A percentile compares a stretch with the other conserved stretches of the same genome.
Evolutionary conservation across 2,888 invertebrate genomes (phyloP).

Genomic region (Brachylomia viminalis): DNA sequence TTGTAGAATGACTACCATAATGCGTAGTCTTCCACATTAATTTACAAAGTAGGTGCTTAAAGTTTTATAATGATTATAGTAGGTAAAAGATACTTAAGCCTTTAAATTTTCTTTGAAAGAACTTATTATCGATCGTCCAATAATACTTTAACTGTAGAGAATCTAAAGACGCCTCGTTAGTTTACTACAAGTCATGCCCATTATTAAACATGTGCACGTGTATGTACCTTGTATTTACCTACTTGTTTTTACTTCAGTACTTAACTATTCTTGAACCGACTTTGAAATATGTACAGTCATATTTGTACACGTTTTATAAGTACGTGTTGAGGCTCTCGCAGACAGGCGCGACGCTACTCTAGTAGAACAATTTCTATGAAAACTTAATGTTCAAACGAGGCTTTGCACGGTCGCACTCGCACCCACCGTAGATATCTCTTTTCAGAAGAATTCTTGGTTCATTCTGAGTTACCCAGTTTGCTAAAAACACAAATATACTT

Average conservation of each 20-base stretch:
- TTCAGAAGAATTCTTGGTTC: background rate
- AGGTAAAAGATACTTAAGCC: background rate
- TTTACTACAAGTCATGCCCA: constrained; percentile 41
- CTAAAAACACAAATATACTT: constrained; percentile 12
- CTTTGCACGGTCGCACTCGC: background rate
- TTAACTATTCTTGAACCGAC: constrained; percentile 7
- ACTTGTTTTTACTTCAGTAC: constrained; percentile 42
- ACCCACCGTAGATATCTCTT: background rate
- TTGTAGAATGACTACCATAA: too few relatives aligned
- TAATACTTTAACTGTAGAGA: background rate
- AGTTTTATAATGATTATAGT: background rate
- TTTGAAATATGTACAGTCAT: constrained; percentile 30
- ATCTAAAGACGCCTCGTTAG: constrained; percentile 6
- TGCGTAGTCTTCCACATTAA: too few relatives aligned
- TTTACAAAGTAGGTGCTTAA: background rate
- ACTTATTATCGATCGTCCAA: constrained; percentile 12
- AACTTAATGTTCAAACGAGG: too few relatives aligned
- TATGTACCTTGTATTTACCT: background rate
- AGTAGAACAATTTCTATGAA: background rate
- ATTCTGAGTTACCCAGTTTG: background rate
- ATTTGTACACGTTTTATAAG: background rate
- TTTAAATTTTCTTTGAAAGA: constrained; percentile 4
- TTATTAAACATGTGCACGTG: constrained; percentile 30
- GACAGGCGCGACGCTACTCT: background rate
- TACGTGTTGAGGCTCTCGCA: background rate